phyloP scores from a whole-genome alignment of 2,797 vertebrate species.

The Xerus rutilus region DNA sequence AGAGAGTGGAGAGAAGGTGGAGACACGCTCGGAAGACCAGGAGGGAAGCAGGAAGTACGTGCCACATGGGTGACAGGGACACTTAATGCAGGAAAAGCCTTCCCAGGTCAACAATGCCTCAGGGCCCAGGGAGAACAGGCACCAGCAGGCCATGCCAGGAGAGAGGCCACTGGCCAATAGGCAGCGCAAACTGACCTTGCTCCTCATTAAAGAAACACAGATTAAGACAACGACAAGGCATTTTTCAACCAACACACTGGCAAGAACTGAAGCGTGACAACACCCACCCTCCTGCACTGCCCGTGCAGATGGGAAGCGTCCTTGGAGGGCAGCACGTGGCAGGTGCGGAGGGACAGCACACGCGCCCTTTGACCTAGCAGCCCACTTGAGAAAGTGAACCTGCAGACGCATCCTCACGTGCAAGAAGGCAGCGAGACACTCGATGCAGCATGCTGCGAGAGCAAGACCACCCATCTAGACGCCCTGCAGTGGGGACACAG shows the following conservation, averaged over 20 bases:
- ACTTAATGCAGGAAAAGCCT: too few relatives aligned
- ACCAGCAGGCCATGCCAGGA: background rate
- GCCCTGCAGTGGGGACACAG: background rate
- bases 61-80: fast-evolving
- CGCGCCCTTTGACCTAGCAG: fast-evolving
- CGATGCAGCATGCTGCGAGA: fast-evolving
- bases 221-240: background rate
- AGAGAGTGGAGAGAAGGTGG: fast-evolving
- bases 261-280: background rate
- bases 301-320: fast-evolving
- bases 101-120: background rate
- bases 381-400: background rate
- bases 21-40: too few relatives aligned
- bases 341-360: too few relatives aligned
- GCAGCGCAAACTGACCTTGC: background rate
- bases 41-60: background rate
- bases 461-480: fast-evolving
- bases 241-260: background rate
- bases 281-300: fast-evolving
- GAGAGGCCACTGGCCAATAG: background rate
- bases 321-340: background rate
- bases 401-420: fast-evolving
- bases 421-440: background rate
- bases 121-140: background rate
- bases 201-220: background rate